These are phyloP conservation scores for Melanogrammus aeglefinus DNA, from an alignment of 2,797 vertebrate species.

Conservation along the genomic window DNA sequence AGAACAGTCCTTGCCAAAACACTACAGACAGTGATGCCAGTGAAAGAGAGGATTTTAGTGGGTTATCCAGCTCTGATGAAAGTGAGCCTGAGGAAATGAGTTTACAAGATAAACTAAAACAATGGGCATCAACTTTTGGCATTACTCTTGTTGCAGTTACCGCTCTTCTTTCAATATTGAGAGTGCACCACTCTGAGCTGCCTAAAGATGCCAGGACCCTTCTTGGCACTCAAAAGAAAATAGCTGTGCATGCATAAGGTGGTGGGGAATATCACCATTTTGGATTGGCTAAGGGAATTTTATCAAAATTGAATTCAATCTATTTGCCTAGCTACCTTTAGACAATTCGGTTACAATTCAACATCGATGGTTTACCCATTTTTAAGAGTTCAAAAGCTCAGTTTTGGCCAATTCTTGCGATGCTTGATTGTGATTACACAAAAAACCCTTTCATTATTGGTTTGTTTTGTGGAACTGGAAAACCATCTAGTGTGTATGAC, in stretches of 20 bases:
- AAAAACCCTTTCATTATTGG: neutral
- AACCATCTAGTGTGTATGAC: neutral
- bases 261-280: neutral
- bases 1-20: too few species aligned
- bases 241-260: neutral
- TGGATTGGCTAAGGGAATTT: neutral
- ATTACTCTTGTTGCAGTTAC: neutral
- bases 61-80: too few species aligned
- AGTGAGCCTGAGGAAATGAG: neutral
- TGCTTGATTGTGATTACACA: constrained; percentile 1
- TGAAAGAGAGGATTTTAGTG: too few species aligned
- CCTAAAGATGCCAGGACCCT: neutral
- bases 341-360: neutral
- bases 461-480: neutral
- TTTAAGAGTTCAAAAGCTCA: neutral
- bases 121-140: neutral
- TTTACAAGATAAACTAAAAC: neutral
- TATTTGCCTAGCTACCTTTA: neutral
- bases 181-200: neutral
- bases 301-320: neutral
- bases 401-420: neutral
- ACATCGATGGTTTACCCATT: neutral
- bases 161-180: neutral
- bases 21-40: too few species aligned
- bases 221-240: neutral